Evolutionary conservation across 2,113 vertebrate species (phyloP), one percentile per base, ranked within the genome.

Genomic region (Varanus komodoensis): DNA sequence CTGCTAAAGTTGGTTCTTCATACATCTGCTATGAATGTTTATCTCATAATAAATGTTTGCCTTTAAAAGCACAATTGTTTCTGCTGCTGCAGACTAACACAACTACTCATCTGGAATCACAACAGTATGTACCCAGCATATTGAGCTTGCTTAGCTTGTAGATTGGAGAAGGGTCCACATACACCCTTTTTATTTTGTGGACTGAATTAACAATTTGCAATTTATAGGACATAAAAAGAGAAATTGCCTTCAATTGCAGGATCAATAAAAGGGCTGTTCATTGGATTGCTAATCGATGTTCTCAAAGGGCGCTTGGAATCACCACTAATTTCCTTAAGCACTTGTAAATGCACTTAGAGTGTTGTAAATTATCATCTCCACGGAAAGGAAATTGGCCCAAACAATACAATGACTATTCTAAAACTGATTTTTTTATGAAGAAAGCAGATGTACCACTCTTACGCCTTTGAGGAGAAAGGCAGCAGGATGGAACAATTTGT

Each of bases 261-360:
- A 86, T 91, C 90, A 81, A 64, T 91, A 81, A 73, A 79, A 85
- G 50, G 75, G 82, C 44, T 85, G 74, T 80, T 85, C 67, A 73
- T 79, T 80, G 82, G 23, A 85, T 91, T 85, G 75, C 75, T 88
- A 91, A 91, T 91, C 87, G 85, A 88, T 91, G 75, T 50, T 81
- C 82, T 91, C 52, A 91, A 80, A 85, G 82, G 82, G 73, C 54
- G 64, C 86, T 80, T 88, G 75, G 67, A 78, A 85, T 91, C 87
- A 52, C 82, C 75, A 50, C 67, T 89, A 80, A 88, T 91, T 90
- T 84, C 52, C 78, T 91, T 91, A 88, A 85, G 77, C 67, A 27
- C 38, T 91, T 85, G 34, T 73, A 85, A 64, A 85, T 87, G 82
- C 80, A 82, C 54, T 91, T 67, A 54, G 32, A 73, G 82, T 88